These are phyloP conservation scores for Pterois miles DNA, from an alignment of 2,797 vertebrate genomes.

Conservation along the genomic window DNA sequence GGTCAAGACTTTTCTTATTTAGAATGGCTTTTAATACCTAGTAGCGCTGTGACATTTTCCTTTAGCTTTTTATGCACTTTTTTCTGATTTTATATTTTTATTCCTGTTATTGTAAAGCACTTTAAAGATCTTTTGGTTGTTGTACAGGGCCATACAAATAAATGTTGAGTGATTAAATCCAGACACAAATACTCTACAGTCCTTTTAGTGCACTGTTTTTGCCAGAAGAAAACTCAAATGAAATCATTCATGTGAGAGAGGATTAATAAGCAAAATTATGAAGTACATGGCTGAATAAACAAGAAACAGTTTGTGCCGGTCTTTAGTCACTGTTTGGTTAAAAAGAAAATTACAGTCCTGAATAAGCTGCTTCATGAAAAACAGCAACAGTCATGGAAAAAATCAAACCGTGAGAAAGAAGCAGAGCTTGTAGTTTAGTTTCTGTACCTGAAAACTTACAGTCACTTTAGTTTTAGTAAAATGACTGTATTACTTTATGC, in stretches of 20 bases:
- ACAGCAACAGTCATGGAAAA: background rate
- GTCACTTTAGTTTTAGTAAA: background rate
- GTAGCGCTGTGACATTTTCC: no score
- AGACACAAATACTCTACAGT: background rate
- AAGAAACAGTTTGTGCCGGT: background rate
- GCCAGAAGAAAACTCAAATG: background rate
- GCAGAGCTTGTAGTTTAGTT: background rate
- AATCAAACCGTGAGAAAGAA: background rate
- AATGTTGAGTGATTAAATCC: no score
- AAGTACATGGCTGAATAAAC: background rate
- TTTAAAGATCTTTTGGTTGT: no score
- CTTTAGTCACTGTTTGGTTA: background rate
- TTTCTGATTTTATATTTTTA: no score
- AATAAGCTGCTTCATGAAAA: background rate
- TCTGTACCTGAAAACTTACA: fast-evolving
- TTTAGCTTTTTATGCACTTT: no score
- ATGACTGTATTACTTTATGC: background rate
- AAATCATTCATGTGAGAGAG: background rate
- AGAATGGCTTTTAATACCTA: no score
- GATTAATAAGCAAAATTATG: background rate
- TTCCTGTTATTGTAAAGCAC: no score
- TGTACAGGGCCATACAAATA: no score
- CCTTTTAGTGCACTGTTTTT: background rate
- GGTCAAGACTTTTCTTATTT: no score
- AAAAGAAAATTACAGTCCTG: background rate